phyloP scores from a whole-genome alignment of 2,888 invertebrate species.

The Platycheirus albimanus region DNA sequence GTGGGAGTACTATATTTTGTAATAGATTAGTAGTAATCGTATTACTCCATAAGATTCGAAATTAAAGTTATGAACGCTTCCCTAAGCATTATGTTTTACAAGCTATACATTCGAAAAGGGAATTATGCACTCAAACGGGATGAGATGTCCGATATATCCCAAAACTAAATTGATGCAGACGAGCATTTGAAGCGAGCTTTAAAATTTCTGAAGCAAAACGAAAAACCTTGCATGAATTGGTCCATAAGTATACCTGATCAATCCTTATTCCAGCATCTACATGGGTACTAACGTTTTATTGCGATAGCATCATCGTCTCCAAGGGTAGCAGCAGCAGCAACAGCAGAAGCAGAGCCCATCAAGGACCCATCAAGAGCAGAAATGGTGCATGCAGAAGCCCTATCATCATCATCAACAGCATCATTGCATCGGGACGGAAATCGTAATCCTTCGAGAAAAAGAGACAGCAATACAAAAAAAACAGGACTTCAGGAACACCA shows the following conservation, averaged over 20 bases:
- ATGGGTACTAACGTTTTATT: slow-evolving; percentile 64
- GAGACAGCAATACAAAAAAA: background rate
- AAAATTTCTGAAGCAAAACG: slow-evolving; percentile 38
- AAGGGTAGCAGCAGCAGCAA: slow-evolving; percentile 16
- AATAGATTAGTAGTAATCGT: no score
- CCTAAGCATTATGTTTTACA: background rate
- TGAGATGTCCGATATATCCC: slow-evolving; percentile 10
- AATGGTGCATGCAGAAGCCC: slow-evolving; percentile 71
- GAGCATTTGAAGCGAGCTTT: slow-evolving; percentile 23
- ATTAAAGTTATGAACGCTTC: no score
- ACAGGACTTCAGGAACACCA: slow-evolving; percentile 5
- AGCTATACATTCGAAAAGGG: background rate
- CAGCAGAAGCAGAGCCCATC: slow-evolving; percentile 57
- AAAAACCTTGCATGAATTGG: slow-evolving; percentile 49
- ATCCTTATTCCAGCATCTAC: slow-evolving; percentile 54
- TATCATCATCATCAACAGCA: slow-evolving; percentile 46
- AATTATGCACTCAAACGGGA: slow-evolving; percentile 9
- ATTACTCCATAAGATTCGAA: no score
- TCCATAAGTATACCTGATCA: slow-evolving; percentile 63
- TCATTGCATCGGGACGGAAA: slow-evolving; percentile 23
- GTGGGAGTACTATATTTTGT: no score
- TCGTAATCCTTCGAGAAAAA: slow-evolving; percentile 35
- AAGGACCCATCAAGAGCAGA: slow-evolving; percentile 63
- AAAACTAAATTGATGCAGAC: slow-evolving; percentile 26
- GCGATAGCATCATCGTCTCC: slow-evolving; percentile 54